Percentiles rank a stretch among this genome's conserved stretches.
These are phyloP conservation scores for Bombyx mori DNA, from an alignment of 1,140 invertebrate species.

Conservation along the genomic window DNA sequence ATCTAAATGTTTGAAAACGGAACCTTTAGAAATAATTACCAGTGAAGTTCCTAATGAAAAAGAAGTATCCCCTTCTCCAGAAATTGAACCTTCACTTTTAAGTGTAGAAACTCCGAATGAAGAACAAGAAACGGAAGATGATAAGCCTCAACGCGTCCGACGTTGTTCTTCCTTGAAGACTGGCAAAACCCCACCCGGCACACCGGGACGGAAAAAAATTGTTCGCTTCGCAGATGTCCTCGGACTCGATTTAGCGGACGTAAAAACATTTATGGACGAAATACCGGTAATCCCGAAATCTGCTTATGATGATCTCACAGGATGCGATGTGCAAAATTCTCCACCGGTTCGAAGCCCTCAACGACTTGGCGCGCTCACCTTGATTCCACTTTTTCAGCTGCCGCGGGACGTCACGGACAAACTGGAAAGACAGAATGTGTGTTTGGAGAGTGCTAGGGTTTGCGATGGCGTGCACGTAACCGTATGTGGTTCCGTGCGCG, in stretches of 20 bases:
- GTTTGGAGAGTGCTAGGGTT: slow-evolving; percentile 87
- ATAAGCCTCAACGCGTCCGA: slow-evolving; percentile 76
- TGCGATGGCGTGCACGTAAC: slow-evolving; percentile 79
- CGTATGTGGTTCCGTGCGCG: slow-evolving; percentile 89
- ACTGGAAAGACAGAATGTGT: slow-evolving; percentile 84
- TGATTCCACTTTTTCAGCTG: slow-evolving; percentile 85
- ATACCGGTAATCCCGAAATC: slow-evolving; percentile 90
- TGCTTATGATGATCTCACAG: slow-evolving; percentile 81
- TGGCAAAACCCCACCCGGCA: slow-evolving; percentile 92
- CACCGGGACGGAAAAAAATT: slow-evolving; percentile 91
- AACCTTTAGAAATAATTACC: slow-evolving; percentile 38
- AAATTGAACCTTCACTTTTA: slow-evolving; percentile 44
- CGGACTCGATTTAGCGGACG: slow-evolving; percentile 92
- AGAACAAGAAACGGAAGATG: slow-evolving; percentile 54
- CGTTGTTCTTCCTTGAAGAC: slow-evolving; percentile 91
- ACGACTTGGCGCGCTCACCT: slow-evolving; percentile 65
- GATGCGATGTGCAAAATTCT: slow-evolving; percentile 68
- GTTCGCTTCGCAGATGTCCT: slow-evolving; percentile 95
- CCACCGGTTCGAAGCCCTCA: slow-evolving; percentile 44
- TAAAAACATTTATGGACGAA: slow-evolving; percentile 91
- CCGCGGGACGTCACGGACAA: slow-evolving; percentile 84
- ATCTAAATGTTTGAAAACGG: slow-evolving; percentile 10
- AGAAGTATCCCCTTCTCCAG: slow-evolving; percentile 39
- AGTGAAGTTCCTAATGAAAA: slow-evolving; percentile 41
- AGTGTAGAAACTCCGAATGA: slow-evolving; percentile 33